A percentile compares a stretch with the other conserved stretches of the same genome.
Conservation (phyloP, 2,797 vertebrate species). For the Centropyge bicolor region DNA sequence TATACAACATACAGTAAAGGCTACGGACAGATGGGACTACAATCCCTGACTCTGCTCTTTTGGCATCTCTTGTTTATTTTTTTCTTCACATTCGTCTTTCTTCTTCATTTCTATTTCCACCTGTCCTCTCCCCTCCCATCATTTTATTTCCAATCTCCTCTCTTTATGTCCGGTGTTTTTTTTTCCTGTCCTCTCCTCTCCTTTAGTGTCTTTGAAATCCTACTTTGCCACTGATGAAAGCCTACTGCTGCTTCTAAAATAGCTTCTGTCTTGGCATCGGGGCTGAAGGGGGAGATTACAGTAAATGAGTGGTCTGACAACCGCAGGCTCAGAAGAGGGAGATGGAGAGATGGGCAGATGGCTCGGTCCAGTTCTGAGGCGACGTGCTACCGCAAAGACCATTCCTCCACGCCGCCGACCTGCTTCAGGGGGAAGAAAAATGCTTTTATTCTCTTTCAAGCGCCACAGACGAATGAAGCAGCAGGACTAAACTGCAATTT, state of each 20-base stretch:
- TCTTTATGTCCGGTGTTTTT: neutral
- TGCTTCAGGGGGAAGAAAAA: slow-evolving; percentile 62
- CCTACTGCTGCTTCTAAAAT: slow-evolving; percentile 72
- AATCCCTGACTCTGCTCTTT: neutral
- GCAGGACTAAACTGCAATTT: slow-evolving; percentile 76
- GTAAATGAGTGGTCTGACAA: slow-evolving; percentile 80
- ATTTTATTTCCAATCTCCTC: slow-evolving; percentile 21
- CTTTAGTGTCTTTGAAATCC: slow-evolving; percentile 50
- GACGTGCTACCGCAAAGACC: slow-evolving; percentile 60
- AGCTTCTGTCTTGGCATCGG: slow-evolving; percentile 70
- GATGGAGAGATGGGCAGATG: slow-evolving; percentile 76
- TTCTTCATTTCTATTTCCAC: slow-evolving; percentile 44
- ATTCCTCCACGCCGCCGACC: slow-evolving; percentile 61
- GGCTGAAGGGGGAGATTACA: slow-evolving; percentile 74
- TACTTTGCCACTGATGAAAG: slow-evolving; percentile 64
- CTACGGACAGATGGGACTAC: slow-evolving; percentile 14
- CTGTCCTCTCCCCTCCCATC: slow-evolving; percentile 27
- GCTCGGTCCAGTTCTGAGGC: slow-evolving; percentile 63
- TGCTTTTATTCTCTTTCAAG: slow-evolving; percentile 74
- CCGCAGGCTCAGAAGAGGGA: slow-evolving; percentile 70
- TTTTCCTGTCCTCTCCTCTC: slow-evolving; percentile 1
- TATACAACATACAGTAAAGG: slow-evolving; percentile 18
- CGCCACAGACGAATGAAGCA: slow-evolving; percentile 70
- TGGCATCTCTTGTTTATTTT: neutral
- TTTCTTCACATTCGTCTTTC: slow-evolving; percentile 27